Evolutionary conservation across 1,140 invertebrate species (phyloP).

Genomic region (Charaxes varanes): DNA sequence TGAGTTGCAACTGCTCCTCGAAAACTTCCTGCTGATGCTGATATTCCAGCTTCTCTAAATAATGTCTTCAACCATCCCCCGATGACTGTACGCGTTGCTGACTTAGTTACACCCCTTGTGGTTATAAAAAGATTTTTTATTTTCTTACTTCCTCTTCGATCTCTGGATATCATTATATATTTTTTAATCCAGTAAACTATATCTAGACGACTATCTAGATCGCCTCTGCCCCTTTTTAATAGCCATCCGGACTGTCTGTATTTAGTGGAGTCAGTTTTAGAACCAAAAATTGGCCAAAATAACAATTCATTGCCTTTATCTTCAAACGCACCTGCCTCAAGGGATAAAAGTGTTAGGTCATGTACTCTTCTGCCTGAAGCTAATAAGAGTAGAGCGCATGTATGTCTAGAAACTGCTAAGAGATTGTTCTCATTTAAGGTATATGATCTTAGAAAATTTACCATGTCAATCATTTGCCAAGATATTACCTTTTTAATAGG

Average conservation of each 20-base stretch:
- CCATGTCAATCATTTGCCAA: constrained; percentile 5
- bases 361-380: constrained; percentile 11
- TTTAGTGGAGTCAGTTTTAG: constrained; percentile 1
- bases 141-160: constrained; percentile 13
- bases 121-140: constrained; percentile 23
- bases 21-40: constrained; percentile 24
- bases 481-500: not conserved
- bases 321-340: not conserved
- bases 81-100: constrained; percentile 30
- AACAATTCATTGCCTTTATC: constrained; percentile 7
- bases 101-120: constrained; percentile 12
- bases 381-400: constrained; percentile 4
- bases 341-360: constrained; percentile 7
- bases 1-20: constrained; percentile 27
- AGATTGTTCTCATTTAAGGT: not conserved
- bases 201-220: no score
- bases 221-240: no score
- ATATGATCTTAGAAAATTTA: constrained; percentile 4
- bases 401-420: constrained; percentile 7
- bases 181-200: constrained; percentile 28
- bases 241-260: constrained; percentile 2
- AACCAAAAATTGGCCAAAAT: constrained; percentile 3
- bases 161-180: constrained; percentile 18
- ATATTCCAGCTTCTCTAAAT: constrained; percentile 20
- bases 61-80: constrained; percentile 27